Evolutionary conservation across 2,888 invertebrate species (phyloP).

Genomic region (Chaetoderma sp.): DNA sequence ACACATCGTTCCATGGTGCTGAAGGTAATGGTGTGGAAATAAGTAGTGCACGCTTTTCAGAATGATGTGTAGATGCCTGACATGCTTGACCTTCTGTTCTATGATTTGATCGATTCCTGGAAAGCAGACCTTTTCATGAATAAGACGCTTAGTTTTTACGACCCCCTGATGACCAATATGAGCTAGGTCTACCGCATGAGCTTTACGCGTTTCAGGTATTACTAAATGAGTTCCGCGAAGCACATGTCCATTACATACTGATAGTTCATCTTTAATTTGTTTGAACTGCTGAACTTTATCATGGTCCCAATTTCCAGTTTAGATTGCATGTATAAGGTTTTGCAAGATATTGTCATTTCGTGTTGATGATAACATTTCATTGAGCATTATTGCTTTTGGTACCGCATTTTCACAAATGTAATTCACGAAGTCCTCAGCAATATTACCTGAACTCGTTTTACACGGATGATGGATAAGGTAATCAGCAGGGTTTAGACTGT

Average conservation of each 20-base stretch:
- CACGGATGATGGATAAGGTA: constrained; percentile 14
- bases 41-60: neutral
- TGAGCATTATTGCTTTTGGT: constrained; percentile 36
- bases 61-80: constrained; percentile 3
- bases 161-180: constrained; percentile 31
- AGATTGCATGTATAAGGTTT: neutral
- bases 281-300: neutral
- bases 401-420: constrained; percentile 27
- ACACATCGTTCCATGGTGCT: neutral
- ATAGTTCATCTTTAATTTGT: neutral
- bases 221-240: no score
- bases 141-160: constrained; percentile 14
- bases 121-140: constrained; percentile 22
- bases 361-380: neutral
- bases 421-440: constrained; percentile 32
- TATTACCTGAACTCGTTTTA: constrained; percentile 9
- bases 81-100: constrained; percentile 18
- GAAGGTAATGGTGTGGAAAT: constrained; percentile 4
- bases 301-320: neutral
- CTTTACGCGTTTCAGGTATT: constrained; percentile 22
- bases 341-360: neutral
- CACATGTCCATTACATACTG: constrained; percentile 19
- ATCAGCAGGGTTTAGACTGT: constrained; percentile 26
- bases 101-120: constrained; percentile 23
- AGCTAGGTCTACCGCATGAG: constrained; percentile 23